phyloP scores from a whole-genome alignment of 1,140 invertebrate genomes.

The Aphelenchoides besseyi region DNA sequence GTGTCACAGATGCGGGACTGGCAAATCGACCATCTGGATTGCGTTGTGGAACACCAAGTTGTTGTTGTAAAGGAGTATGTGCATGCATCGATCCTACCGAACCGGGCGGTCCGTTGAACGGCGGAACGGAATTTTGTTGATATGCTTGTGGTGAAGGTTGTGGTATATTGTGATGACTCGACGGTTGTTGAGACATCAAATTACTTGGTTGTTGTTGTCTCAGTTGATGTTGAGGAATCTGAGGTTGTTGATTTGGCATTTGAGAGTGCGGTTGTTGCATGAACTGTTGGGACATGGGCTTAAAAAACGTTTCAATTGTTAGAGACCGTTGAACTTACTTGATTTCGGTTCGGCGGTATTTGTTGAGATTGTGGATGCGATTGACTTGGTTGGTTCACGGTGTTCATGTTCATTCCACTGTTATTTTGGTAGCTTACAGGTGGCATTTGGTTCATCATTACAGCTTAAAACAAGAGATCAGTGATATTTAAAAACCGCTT shows the following conservation, averaged over 20 bases:
- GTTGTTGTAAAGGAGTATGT: not conserved
- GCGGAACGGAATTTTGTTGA: not conserved
- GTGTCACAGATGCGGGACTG: not conserved
- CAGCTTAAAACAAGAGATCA: no score
- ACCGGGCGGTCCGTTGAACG: not conserved
- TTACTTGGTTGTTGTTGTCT: not conserved
- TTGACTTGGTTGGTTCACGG: no score
- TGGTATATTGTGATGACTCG: not conserved
- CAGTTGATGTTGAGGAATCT: not conserved
- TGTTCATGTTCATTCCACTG: no score
- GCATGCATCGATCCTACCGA: not conserved
- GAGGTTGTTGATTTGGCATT: not conserved
- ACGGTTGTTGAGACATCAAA: not conserved
- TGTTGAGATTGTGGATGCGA: no score
- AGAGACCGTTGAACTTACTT: no score
- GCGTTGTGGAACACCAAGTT: slow-evolving; percentile 1
- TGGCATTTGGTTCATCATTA: no score
- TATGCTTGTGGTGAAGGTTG: not conserved
- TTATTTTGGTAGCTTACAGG: no score
- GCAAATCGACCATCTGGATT: not conserved
- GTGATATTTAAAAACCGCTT: no score
- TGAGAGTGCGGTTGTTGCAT: not conserved
- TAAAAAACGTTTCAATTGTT: not conserved
- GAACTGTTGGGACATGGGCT: not conserved
- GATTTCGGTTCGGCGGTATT: no score